Conservation (phyloP, 2,113 vertebrate genomes). For the Elephas maximus region DNA sequence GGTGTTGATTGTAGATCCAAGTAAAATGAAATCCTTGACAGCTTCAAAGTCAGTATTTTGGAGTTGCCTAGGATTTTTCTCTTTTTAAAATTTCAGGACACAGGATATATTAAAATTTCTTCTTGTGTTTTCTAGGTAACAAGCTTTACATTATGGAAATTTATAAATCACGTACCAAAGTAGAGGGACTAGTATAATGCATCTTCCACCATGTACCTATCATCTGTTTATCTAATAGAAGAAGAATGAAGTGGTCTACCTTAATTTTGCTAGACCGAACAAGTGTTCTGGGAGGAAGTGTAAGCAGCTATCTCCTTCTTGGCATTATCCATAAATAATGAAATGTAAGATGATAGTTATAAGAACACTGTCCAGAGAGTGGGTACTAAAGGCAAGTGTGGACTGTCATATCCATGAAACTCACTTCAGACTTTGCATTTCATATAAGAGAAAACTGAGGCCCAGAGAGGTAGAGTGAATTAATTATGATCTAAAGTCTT, state of each 20-base stretch:
- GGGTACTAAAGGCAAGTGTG: background rate
- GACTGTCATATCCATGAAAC: background rate
- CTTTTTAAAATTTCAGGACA: background rate
- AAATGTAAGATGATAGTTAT: background rate
- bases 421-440: constrained; percentile 40
- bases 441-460: background rate
- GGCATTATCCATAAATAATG: background rate
- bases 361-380: background rate
- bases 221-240: background rate
- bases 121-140: constrained; percentile 18
- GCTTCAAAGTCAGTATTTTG: no score
- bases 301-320: background rate
- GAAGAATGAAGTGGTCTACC: background rate
- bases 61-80: no score
- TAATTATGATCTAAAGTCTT: constrained; percentile 25
- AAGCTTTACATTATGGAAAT: background rate
- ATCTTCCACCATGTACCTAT: background rate
- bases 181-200: background rate
- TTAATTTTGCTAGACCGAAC: constrained; percentile 31
- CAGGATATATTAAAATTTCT: constrained; percentile 26
- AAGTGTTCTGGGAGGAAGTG: background rate
- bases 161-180: background rate
- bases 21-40: no score
- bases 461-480: background rate
- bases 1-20: no score